phyloP scores from a whole-genome alignment of 2,888 invertebrate genomes.

The Seladonia tumulorum region DNA sequence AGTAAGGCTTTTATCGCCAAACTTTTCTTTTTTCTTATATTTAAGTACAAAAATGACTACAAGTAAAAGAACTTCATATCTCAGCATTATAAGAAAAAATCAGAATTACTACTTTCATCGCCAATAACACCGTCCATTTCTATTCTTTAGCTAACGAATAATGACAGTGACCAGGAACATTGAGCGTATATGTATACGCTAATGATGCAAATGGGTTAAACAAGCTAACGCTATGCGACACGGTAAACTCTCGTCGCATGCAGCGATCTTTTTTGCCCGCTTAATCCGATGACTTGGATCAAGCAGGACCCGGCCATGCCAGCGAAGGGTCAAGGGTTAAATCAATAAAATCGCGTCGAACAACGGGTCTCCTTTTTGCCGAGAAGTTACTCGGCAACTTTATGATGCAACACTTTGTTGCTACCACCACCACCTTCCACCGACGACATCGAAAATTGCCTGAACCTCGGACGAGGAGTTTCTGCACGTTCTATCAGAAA shows the following conservation, averaged over 20 bases:
- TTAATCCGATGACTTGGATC: background rate
- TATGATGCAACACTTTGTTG: slow-evolving; percentile 52
- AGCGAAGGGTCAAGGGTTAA: slow-evolving; percentile 7
- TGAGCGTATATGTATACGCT: too few species aligned
- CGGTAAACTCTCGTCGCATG: background rate
- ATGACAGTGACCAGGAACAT: too few species aligned
- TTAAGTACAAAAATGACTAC: too few species aligned
- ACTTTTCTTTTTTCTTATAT: too few species aligned
- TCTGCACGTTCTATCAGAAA: slow-evolving; percentile 24
- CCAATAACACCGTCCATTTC: too few species aligned
- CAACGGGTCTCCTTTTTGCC: background rate
- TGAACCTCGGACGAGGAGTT: slow-evolving; percentile 29
- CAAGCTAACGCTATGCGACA: background rate
- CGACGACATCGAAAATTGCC: slow-evolving; percentile 38
- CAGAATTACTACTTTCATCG: too few species aligned
- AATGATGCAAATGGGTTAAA: too few species aligned
- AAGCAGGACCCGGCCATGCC: background rate
- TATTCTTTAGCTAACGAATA: too few species aligned
- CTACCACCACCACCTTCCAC: slow-evolving; percentile 34
- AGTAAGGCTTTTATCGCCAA: too few species aligned
- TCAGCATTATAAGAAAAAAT: too few species aligned
- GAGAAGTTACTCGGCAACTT: background rate
- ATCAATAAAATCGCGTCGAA: background rate
- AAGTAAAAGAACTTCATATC: too few species aligned
- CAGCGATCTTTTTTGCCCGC: background rate